Conservation (phyloP, 2,888 invertebrate genomes). For the Oxyteleia sp. region DNA sequence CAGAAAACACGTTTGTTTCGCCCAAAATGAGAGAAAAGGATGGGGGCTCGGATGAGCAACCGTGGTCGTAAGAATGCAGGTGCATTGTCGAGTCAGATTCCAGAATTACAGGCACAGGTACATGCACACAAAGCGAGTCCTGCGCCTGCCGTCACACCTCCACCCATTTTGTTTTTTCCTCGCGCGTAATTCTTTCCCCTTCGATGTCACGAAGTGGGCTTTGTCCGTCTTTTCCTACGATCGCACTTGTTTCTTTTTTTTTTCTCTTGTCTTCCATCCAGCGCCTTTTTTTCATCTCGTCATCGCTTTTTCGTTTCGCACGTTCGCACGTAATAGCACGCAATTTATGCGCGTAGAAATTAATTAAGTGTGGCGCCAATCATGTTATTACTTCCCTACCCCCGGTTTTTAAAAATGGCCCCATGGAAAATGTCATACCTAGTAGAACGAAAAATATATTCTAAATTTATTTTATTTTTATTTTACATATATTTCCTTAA, state of each 20-base stretch:
- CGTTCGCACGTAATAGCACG: conserved; percentile 1
- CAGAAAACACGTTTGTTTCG: conserved; percentile 3
- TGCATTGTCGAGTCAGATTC: conserved; percentile 42
- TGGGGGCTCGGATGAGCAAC: conserved; percentile 6
- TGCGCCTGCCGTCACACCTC: conserved; percentile 47
- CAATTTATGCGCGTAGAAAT: too few relatives aligned
- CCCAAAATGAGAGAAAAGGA: background rate
- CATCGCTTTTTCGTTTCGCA: conserved; percentile 46
- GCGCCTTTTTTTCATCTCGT: conserved; percentile 32
- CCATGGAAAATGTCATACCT: too few relatives aligned
- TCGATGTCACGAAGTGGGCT: conserved; percentile 41
- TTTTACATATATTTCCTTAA: too few relatives aligned
- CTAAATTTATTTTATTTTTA: too few relatives aligned
- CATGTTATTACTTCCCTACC: too few relatives aligned
- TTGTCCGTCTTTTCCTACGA: conserved; percentile 54
- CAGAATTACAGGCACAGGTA: conserved; percentile 51
- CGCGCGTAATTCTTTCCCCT: conserved; percentile 41
- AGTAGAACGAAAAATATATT: too few relatives aligned
- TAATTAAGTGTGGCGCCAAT: too few relatives aligned
- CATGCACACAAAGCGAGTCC: conserved; percentile 21
- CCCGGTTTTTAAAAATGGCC: too few relatives aligned
- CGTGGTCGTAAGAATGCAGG: conserved; percentile 40
- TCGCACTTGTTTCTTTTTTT: too few relatives aligned
- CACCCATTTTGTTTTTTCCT: conserved; percentile 43
- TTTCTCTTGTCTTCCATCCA: conserved; percentile 10